A percentile compares a stretch with the other conserved stretches of the same genome.
Conservation (phyloP, 2,888 invertebrate species). For the Onchidella celtica region DNA sequence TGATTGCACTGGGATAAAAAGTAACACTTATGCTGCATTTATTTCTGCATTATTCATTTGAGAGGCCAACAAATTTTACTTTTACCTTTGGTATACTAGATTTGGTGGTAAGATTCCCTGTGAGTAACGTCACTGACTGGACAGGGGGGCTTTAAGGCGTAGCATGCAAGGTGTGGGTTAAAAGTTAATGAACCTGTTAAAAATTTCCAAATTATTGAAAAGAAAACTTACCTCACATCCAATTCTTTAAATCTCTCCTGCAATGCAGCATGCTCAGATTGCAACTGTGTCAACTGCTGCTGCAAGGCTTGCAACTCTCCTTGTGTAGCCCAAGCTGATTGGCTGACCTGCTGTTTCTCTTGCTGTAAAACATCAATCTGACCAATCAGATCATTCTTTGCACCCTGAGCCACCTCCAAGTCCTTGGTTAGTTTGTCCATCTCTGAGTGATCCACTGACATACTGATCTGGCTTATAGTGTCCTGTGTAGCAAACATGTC, state of each 20-base stretch:
- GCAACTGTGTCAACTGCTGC: constrained; percentile 60
- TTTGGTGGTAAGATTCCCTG: too few species aligned
- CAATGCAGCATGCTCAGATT: constrained; percentile 59
- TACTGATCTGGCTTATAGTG: constrained; percentile 52
- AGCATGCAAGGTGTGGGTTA: too few species aligned
- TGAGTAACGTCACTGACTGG: too few species aligned
- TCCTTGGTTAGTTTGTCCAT: constrained; percentile 61
- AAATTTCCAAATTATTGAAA: too few species aligned
- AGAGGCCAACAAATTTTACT: too few species aligned
- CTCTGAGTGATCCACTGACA: constrained; percentile 52
- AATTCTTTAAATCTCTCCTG: constrained; percentile 59
- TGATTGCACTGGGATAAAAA: too few species aligned
- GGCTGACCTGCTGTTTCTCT: constrained; percentile 60
- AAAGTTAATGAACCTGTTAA: too few species aligned
- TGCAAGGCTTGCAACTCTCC: constrained; percentile 65
- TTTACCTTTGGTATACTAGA: too few species aligned
- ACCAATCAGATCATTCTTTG: constrained; percentile 60
- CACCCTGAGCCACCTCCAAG: constrained; percentile 61
- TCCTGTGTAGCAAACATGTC: constrained; percentile 60
- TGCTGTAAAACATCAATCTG: constrained; percentile 67
- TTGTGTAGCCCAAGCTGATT: constrained; percentile 65
- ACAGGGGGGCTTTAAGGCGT: too few species aligned
- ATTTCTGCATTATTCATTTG: too few species aligned
- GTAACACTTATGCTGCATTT: too few species aligned
- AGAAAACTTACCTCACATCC: constrained; percentile 61